Base-by-base conservation (phyloP, 2,113 vertebrate species). In the Chaetorhynchus papuensis region DNA sequence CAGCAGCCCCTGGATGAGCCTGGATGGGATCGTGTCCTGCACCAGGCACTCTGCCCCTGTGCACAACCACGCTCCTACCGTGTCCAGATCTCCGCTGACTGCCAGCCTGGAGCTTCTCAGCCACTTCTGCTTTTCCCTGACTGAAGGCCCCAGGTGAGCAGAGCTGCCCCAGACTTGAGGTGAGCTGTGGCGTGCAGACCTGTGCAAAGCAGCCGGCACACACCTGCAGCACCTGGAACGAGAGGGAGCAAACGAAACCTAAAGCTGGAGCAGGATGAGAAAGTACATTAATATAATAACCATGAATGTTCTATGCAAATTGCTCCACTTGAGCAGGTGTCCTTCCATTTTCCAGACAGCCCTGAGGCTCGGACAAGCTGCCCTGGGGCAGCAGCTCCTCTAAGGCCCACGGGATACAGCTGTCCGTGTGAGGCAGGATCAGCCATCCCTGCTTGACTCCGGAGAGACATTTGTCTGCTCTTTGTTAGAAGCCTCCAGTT, bases 151-250 rank as follows among this genome's bases (percentile, higher is more conserved):
- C 13, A 8, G 41, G 47, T 11, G 35, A 59, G 60, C 65, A 19
- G 5, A n/a, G 6, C 56, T 44, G 65, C 27, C 9, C 5, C 1
- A 8, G 57, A 33, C 39, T 50, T 1, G 7, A 59, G 53, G 8
- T 7, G 66, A 76, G 47, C 10, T 0, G 3, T 13, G 19, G 47
- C 0, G 9, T 5, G 13, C 45, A 28, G 39, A 39, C 26, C 49
- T n/a, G 47, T 23, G 35, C 52, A n/a, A 9, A 35, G 60, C 82
- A 47, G 30, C 23, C 15, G 1, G 26, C 33, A 45, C 22, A 7
- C 6, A 1, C 20, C 23, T 14, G 31, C 0, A 0, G 71, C 20
- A 30, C 59, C 71, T 72, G 86, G 18, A 72, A 72, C 0, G 0
- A 85, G 61, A 63, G 35, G 39, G 44, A 82, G 37, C 0, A 0